Evolutionary conservation across 2,888 invertebrate genomes (phyloP).

Genomic region (Chymomyza caudatula): DNA sequence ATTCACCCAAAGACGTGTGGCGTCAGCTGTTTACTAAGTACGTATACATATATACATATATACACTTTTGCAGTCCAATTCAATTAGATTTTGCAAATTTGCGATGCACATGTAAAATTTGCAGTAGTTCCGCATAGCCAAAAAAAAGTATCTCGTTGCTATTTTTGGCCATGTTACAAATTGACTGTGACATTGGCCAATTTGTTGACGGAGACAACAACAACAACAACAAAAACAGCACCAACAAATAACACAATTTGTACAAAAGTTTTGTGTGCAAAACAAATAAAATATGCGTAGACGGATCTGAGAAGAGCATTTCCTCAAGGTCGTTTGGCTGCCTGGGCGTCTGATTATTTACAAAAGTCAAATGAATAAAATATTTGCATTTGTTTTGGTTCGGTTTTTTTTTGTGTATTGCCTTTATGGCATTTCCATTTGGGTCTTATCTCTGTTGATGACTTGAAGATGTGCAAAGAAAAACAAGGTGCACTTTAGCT

Average conservation of each 20-base stretch:
- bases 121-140: not conserved
- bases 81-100: not conserved
- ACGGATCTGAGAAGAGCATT: not conserved
- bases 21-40: too few species aligned
- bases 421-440: not conserved
- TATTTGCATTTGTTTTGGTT: not conserved
- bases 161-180: conserved; percentile 28
- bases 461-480: not conserved
- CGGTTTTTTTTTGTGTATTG: not conserved
- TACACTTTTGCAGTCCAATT: not conserved
- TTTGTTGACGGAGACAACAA: conserved; percentile 25
- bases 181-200: conserved; percentile 43
- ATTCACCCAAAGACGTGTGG: too few species aligned
- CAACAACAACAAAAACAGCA: conserved; percentile 6
- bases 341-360: conserved; percentile 20
- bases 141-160: conserved; percentile 8
- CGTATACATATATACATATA: not conserved
- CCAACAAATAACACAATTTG: conserved; percentile 2
- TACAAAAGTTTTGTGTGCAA: not conserved
- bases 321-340: not conserved
- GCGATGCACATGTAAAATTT: not conserved
- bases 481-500: not conserved
- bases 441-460: not conserved
- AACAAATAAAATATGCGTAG: conserved; percentile 8
- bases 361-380: conserved; percentile 15